Percentiles rank a stretch among this genome's conserved stretches.
Evolutionary conservation across 2,797 vertebrate genomes (phyloP).

Genomic region (Prionace glauca): DNA sequence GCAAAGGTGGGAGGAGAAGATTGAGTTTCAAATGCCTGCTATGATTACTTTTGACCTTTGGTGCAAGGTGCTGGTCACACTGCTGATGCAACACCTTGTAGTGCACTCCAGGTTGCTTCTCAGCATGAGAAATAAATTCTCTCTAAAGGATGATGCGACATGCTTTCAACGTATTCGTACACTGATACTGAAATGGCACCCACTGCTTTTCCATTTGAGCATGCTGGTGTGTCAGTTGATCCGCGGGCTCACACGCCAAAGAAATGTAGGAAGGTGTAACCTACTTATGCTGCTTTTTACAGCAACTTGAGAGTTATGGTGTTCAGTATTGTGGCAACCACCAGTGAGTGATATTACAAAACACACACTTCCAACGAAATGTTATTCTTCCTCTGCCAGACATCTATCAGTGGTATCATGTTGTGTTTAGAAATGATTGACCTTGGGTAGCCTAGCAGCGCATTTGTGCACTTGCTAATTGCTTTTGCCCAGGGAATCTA

Average conservation of each 20-base stretch:
- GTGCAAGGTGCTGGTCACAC: too few relatives aligned
- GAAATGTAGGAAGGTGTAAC: neutral
- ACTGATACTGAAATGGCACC: neutral
- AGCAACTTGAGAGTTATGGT: neutral
- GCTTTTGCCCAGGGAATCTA: neutral
- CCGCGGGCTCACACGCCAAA: neutral
- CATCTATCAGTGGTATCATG: neutral
- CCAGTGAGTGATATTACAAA: neutral
- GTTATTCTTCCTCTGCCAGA: neutral
- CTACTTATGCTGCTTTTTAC: neutral
- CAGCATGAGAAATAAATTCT: neutral
- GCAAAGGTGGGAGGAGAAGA: neutral
- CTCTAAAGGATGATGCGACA: neutral
- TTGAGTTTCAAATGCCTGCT: neutral
- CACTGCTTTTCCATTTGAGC: neutral
- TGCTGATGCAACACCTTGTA: neutral
- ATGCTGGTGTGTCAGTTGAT: neutral
- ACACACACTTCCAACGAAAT: neutral
- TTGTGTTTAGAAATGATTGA: neutral
- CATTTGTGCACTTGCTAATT: neutral
- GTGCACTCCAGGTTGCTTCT: neutral
- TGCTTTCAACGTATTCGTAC: neutral
- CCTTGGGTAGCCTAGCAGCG: too few relatives aligned
- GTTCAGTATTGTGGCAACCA: neutral
- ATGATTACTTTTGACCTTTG: neutral